These are phyloP conservation scores for Hippocampus barbouri DNA, from an alignment of 2,113 vertebrate genomes.

Conservation along the genomic window DNA sequence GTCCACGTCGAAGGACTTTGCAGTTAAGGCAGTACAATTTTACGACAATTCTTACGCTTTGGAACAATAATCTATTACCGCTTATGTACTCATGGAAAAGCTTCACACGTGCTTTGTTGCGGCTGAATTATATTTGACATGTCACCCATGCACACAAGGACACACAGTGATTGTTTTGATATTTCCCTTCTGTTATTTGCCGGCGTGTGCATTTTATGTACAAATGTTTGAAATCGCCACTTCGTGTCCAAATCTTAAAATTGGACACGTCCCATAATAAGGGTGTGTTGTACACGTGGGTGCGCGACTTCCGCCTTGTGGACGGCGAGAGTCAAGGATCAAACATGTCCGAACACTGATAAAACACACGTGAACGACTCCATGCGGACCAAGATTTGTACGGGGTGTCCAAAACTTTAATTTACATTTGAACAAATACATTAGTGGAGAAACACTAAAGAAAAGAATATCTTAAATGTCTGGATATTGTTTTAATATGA, in stretches of 20 bases:
- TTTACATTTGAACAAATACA: not conserved
- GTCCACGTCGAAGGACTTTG: not conserved
- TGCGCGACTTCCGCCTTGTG: not conserved
- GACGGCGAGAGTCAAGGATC: constrained; percentile 41
- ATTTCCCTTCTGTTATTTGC: not conserved
- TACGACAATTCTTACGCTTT: not conserved
- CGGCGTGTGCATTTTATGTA: not conserved
- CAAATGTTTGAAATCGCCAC: not conserved
- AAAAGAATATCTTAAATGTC: not conserved
- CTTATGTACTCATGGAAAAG: constrained; percentile 8
- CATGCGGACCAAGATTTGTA: not conserved
- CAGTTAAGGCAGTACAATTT: not conserved
- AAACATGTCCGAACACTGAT: constrained; percentile 55
- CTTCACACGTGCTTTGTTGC: constrained; percentile 38
- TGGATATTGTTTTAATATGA: not conserved
- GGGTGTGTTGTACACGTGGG: constrained; percentile 63
- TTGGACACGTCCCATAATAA: not conserved
- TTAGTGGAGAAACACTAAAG: not conserved
- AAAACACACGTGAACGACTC: constrained; percentile 54
- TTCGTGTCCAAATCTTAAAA: not conserved
- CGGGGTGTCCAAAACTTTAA: not conserved
- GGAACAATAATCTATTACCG: not conserved
- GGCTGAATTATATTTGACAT: constrained; percentile 34
- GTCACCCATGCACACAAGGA: constrained; percentile 41
- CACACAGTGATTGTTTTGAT: not conserved